Conservation (phyloP, 2,797 vertebrate genomes). For the Propithecus deckenii region DNA sequence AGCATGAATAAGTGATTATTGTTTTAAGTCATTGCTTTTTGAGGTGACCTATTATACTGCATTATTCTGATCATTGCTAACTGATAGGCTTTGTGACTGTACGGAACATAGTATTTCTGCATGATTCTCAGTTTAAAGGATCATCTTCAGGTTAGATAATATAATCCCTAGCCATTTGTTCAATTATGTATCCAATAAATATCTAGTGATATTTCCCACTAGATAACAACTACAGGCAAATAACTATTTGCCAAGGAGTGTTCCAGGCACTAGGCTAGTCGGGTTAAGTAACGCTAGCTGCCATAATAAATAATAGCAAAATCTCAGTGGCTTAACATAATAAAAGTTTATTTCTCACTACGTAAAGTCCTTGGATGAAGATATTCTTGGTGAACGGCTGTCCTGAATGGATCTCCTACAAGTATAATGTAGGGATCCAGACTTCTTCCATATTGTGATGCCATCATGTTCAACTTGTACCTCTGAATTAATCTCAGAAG, state of each 20-base stretch:
- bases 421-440: not conserved
- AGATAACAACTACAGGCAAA: not conserved
- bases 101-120: not conserved
- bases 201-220: not conserved
- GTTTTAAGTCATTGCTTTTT: not conserved
- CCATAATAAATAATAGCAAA: constrained; percentile 2
- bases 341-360: not conserved
- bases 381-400: not conserved
- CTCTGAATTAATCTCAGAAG: not conserved
- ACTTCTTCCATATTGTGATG: not conserved
- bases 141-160: not conserved
- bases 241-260: not conserved
- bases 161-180: not conserved
- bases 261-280: not conserved
- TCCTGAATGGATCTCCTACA: not conserved
- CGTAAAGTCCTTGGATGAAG: not conserved
- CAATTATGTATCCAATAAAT: not conserved
- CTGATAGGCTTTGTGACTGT: not conserved
- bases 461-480: not conserved
- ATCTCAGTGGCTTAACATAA: not conserved
- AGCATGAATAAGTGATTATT: not conserved
- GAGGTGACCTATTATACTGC: not conserved
- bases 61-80: not conserved
- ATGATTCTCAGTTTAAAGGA: constrained; percentile 23
- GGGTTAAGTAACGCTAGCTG: not conserved